These are phyloP conservation scores for Leptopilina drosophilae DNA, from an alignment of 2,888 invertebrate genomes.

Conservation along the genomic window DNA sequence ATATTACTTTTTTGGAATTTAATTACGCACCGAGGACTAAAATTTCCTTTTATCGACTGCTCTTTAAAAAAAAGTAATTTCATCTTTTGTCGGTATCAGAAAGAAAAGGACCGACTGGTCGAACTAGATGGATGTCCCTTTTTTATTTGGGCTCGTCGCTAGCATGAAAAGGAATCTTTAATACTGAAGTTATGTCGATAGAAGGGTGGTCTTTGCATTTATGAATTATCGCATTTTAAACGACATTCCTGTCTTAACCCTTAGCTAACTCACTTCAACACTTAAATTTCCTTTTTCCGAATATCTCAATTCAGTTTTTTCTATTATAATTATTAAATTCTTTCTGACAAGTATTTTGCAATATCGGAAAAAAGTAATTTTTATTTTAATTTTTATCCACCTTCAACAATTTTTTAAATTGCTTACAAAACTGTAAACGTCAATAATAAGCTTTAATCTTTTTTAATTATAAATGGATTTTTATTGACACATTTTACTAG, in stretches of 20 bases:
- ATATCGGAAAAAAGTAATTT: not conserved
- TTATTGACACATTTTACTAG: not conserved
- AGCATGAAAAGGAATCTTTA: conserved; percentile 57
- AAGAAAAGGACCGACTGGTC: not conserved
- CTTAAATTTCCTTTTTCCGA: not conserved
- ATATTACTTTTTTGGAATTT: conserved; percentile 2
- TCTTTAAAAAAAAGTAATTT: conserved; percentile 16
- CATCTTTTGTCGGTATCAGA: not conserved
- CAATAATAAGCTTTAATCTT: too few species aligned
- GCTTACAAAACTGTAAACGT: too few species aligned
- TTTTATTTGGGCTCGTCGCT: conserved; percentile 7
- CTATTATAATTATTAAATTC: conserved; percentile 23
- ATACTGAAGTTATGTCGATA: conserved; percentile 61
- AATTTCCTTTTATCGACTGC: not conserved
- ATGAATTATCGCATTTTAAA: conserved; percentile 63
- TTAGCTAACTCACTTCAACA: not conserved
- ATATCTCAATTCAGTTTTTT: not conserved
- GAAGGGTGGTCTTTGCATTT: conserved; percentile 58
- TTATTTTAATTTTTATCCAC: not conserved
- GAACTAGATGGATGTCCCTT: conserved; percentile 11
- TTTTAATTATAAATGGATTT: not conserved
- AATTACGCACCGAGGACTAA: not conserved
- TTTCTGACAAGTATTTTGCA: not conserved
- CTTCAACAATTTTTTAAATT: too few species aligned
- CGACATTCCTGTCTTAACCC: conserved; percentile 55